phyloP scores from a whole-genome alignment of 2,797 vertebrate species.

The Hydrolagus colliei region DNA sequence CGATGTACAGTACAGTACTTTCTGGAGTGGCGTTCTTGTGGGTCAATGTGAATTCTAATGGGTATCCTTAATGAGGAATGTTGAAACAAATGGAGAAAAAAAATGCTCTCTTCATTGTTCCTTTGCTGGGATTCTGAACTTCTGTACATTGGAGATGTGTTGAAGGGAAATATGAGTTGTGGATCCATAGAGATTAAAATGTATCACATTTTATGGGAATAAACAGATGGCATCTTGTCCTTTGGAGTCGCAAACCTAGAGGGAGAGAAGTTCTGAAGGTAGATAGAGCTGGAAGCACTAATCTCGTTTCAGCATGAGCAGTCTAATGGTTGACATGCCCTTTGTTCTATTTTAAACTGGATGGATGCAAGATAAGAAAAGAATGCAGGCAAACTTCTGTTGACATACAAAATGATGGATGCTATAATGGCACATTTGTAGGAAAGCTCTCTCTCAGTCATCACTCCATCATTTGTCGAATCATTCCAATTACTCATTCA shows the following conservation, averaged over 20 bases:
- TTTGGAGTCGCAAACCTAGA: neutral
- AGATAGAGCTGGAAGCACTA: neutral
- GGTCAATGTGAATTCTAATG: neutral
- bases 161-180: neutral
- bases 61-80: neutral
- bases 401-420: neutral
- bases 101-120: neutral
- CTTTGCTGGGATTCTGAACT: no score
- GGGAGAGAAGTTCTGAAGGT: neutral
- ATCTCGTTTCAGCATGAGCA: neutral
- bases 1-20: neutral
- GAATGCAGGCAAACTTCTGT: neutral
- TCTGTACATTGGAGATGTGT: no score
- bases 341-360: neutral
- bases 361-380: neutral
- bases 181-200: neutral
- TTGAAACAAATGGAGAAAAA: no score
- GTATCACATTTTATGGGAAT: neutral
- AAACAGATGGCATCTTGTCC: neutral
- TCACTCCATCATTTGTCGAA: neutral
- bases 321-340: neutral
- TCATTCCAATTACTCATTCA: neutral
- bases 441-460: no score
- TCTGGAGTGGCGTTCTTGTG: neutral
- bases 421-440: neutral